These are phyloP conservation scores for Pollenia amentaria DNA, from an alignment of 2,888 invertebrate genomes.

Conservation along the genomic window DNA sequence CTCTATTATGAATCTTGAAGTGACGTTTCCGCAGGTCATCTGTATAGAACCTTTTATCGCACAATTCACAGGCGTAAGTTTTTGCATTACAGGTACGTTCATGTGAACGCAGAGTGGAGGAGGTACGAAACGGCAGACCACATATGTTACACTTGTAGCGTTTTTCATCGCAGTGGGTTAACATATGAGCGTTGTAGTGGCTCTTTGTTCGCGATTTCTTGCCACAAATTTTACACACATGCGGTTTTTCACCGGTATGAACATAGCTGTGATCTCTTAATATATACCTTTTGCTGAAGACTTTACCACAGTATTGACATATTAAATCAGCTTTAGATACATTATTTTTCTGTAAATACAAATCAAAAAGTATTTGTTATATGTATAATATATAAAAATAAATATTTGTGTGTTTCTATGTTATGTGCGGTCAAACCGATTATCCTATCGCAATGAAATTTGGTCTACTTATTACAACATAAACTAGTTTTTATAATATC, in stretches of 20 bases:
- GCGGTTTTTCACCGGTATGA: slow-evolving; percentile 69
- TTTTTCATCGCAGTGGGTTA: slow-evolving; percentile 67
- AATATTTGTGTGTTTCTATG: too few species aligned
- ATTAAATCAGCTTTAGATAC: slow-evolving; percentile 62
- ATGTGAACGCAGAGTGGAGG: slow-evolving; percentile 77
- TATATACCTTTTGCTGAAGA: slow-evolving; percentile 67
- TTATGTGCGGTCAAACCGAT: too few species aligned
- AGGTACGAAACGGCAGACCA: slow-evolving; percentile 66
- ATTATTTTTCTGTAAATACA: slow-evolving; percentile 45
- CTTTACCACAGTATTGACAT: slow-evolving; percentile 70
- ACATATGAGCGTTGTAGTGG: slow-evolving; percentile 69
- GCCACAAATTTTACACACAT: slow-evolving; percentile 69
- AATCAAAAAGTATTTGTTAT: too few species aligned
- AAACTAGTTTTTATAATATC: too few species aligned
- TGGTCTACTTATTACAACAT: too few species aligned
- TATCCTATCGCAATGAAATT: too few species aligned
- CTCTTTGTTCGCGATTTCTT: slow-evolving; percentile 64
- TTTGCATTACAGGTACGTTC: slow-evolving; percentile 80
- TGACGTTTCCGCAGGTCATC: slow-evolving; percentile 83
- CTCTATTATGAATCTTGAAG: slow-evolving; percentile 81
- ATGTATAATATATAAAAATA: too few species aligned
- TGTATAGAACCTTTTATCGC: slow-evolving; percentile 83
- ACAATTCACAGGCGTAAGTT: slow-evolving; percentile 81
- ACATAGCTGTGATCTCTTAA: slow-evolving; percentile 67
- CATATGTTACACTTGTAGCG: slow-evolving; percentile 65